Conservation (phyloP, 2,113 vertebrate genomes). For the Platysteira castanea region DNA sequence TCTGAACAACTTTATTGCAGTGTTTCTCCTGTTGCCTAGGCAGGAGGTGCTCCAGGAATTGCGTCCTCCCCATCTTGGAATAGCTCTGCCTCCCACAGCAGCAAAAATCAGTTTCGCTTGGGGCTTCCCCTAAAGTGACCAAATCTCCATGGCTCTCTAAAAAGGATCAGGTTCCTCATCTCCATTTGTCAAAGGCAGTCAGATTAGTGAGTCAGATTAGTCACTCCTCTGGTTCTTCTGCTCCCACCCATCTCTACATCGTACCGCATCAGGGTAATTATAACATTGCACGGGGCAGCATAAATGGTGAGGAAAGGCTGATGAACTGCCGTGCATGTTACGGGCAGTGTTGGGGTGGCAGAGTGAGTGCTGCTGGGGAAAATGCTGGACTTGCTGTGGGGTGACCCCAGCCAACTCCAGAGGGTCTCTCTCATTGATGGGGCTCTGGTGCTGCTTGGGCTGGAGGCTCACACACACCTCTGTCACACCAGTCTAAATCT, state of each 20-base stretch:
- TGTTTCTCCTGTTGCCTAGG: not conserved
- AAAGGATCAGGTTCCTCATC: not conserved
- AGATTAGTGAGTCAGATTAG: not conserved
- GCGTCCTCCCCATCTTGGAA: not conserved
- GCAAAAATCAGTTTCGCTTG: not conserved
- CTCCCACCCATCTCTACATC: not conserved
- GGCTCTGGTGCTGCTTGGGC: not conserved
- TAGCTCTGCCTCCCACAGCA: not conserved
- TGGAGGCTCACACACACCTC: not conserved
- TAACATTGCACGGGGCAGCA: not conserved
- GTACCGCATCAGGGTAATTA: not conserved
- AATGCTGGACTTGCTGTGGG: not conserved
- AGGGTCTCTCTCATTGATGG: not conserved
- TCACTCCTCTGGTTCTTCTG: not conserved
- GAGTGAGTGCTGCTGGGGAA: not conserved
- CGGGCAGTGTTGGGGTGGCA: fast-evolving
- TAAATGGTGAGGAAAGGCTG: not conserved
- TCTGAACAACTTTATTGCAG: not conserved
- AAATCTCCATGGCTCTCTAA: not conserved
- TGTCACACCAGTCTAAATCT: not conserved
- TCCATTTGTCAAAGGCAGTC: not conserved
- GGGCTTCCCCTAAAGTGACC: not conserved
- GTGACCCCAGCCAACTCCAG: fast-evolving
- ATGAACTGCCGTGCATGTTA: not conserved
- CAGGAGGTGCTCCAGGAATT: not conserved